Conservation (phyloP, 2,797 vertebrate species). For the Gorsachius magnificus region DNA sequence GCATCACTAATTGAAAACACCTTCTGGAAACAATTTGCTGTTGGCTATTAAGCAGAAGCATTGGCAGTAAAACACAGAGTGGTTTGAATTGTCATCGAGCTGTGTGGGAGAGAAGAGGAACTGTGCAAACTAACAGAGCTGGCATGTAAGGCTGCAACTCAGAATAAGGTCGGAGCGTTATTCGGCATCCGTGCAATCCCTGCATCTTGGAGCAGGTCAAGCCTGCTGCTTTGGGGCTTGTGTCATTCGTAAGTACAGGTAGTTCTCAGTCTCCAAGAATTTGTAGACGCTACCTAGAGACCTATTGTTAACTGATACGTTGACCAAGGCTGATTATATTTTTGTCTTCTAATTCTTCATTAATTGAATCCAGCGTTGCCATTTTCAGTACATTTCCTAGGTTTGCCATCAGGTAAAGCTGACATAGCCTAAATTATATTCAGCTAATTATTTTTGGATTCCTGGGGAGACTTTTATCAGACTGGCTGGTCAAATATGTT, state of each 20-base stretch:
- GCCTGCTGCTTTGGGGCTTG: background rate
- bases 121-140: background rate
- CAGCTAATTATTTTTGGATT: background rate
- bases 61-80: background rate
- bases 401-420: background rate
- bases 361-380: background rate
- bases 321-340: background rate
- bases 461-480: background rate
- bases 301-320: background rate
- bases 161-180: fast-evolving
- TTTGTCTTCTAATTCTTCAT: background rate
- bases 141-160: background rate
- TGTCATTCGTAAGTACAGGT: background rate
- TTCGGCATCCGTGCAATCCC: background rate
- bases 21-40: background rate
- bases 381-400: background rate
- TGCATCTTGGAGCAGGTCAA: background rate
- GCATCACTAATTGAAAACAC: background rate
- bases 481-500: background rate
- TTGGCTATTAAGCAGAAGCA: background rate
- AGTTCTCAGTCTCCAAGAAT: background rate
- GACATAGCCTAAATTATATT: background rate
- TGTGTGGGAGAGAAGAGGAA: background rate
- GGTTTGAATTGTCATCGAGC: background rate
- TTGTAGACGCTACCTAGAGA: background rate